Conservation (phyloP, 2,888 invertebrate species). For the Xylophagus ater region DNA sequence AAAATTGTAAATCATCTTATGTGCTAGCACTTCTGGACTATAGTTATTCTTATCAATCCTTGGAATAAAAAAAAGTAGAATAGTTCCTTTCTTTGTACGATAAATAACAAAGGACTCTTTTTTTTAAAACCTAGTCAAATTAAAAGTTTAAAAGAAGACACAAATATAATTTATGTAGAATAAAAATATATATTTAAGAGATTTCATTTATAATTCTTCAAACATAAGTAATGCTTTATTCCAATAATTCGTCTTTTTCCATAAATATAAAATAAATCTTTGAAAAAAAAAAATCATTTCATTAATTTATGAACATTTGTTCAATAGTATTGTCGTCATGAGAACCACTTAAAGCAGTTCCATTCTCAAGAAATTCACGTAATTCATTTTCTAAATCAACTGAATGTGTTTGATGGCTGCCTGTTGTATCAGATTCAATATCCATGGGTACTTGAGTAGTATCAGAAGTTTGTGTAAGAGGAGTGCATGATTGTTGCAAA, state of each 20-base stretch:
- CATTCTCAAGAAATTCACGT: constrained; percentile 60
- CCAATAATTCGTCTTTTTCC: constrained; percentile 3
- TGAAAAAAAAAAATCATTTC: background rate
- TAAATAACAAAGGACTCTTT: no score
- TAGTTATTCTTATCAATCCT: no score
- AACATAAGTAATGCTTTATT: background rate
- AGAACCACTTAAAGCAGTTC: constrained; percentile 41
- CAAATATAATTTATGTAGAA: no score
- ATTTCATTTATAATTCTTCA: background rate
- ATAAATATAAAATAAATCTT: background rate
- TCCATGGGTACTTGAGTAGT: constrained; percentile 31
- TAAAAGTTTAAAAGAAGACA: no score
- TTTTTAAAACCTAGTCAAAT: no score
- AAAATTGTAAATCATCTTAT: no score
- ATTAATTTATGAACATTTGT: constrained; percentile 37
- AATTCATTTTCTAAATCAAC: constrained; percentile 56
- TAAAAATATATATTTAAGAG: no score
- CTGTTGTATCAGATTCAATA: constrained; percentile 30
- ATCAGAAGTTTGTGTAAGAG: constrained; percentile 17
- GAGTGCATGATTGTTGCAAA: constrained; percentile 32
- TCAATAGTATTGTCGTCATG: constrained; percentile 37
- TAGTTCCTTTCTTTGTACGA: no score
- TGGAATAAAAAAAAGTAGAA: no score
- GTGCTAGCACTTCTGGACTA: no score
- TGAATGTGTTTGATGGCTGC: constrained; percentile 5